Percentiles rank a stretch among this genome's conserved stretches.
phyloP scores from a whole-genome alignment of 2,888 invertebrate species.

The Trichogramma dendrolimi region DNA sequence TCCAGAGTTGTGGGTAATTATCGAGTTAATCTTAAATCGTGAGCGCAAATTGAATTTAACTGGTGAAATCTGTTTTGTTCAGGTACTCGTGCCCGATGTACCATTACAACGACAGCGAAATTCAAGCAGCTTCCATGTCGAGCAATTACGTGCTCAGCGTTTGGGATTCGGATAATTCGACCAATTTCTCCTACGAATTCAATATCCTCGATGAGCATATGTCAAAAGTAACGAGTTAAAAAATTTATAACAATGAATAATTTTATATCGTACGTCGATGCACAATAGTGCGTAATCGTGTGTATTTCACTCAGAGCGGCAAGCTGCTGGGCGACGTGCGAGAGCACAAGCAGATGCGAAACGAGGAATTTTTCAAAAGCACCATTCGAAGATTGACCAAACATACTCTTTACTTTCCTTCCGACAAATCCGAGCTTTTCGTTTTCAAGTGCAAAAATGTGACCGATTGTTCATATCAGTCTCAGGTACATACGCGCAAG shows the following conservation, averaged over 20 bases:
- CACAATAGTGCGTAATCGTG: no score
- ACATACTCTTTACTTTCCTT: constrained; percentile 61
- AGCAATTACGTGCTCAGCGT: constrained; percentile 56
- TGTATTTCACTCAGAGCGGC: constrained; percentile 20
- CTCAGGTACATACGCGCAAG: not conserved
- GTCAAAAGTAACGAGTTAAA: constrained; percentile 35
- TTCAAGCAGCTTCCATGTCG: constrained; percentile 52
- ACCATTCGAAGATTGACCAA: constrained; percentile 59
- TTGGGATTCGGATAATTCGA: constrained; percentile 32
- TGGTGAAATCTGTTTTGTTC: no score
- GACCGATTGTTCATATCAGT: no score
- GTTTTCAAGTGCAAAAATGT: constrained; percentile 25
- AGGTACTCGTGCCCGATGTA: constrained; percentile 51
- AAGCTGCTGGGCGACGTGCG: constrained; percentile 47
- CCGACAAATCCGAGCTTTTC: constrained; percentile 54
- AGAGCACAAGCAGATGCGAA: constrained; percentile 56
- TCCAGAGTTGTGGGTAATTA: constrained; percentile 46
- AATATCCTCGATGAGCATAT: constrained; percentile 39
- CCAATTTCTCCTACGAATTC: constrained; percentile 48
- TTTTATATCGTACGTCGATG: not conserved
- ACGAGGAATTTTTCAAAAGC: constrained; percentile 59
- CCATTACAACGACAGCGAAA: no score
- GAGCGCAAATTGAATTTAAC: no score
- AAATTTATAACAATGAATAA: not conserved
- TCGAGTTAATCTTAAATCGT: no score